Percentiles rank a stretch among this genome's conserved stretches.
These are phyloP conservation scores for Frankliniella intonsa DNA, from an alignment of 2,888 invertebrate genomes.

Conservation along the genomic window DNA sequence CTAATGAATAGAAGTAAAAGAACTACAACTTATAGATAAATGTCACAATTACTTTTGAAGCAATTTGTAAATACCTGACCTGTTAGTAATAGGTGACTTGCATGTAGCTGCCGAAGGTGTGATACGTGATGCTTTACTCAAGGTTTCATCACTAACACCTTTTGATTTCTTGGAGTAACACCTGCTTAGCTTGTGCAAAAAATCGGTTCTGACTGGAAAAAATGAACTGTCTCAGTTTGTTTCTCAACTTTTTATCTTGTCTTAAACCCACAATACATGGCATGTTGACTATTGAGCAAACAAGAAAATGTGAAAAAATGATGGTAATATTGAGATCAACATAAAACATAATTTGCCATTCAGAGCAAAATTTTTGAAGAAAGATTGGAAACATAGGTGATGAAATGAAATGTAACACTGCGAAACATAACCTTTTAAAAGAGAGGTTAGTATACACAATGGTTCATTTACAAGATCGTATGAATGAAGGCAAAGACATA, in stretches of 20 bases:
- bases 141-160: neutral
- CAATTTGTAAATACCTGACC: neutral
- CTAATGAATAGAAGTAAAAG: neutral
- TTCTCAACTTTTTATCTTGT: too few relatives aligned
- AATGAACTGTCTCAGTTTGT: neutral
- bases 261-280: neutral
- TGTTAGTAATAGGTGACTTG: neutral
- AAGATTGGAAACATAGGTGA: neutral
- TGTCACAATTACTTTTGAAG: neutral
- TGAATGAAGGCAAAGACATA: neutral
- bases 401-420: neutral
- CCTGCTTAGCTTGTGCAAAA: neutral
- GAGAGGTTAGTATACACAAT: neutral
- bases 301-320: neutral
- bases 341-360: neutral
- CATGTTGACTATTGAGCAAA: neutral
- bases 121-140: neutral
- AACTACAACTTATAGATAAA: neutral
- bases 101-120: neutral
- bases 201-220: slow-evolving; percentile 5
- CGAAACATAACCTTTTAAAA: slow-evolving; percentile 3
- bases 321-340: neutral
- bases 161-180: neutral
- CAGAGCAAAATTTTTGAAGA: neutral
- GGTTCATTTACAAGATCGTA: neutral